Percentiles rank a stretch among this genome's conserved stretches.
These are phyloP conservation scores for Protophormia terraenovae DNA, from an alignment of 2,888 invertebrate species.

Conservation along the genomic window DNA sequence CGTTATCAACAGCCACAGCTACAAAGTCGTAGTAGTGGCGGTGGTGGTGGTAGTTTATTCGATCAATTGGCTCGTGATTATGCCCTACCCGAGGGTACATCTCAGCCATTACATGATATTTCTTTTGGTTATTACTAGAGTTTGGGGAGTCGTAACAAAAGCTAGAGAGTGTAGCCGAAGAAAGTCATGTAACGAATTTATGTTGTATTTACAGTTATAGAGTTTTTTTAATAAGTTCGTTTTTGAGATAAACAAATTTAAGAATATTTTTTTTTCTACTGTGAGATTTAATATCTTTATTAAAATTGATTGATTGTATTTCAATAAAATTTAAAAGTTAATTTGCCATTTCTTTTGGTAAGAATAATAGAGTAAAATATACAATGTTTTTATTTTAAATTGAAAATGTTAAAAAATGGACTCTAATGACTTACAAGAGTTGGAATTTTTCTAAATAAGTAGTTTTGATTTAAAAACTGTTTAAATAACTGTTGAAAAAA, in stretches of 20 bases:
- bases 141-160: not conserved
- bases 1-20: constrained; percentile 72
- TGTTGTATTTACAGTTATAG: constrained; percentile 59
- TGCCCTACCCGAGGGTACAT: constrained; percentile 87
- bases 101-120: constrained; percentile 89
- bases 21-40: constrained; percentile 78
- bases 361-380: not conserved
- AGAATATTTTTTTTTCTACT: constrained; percentile 7
- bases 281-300: constrained; percentile 10
- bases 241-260: constrained; percentile 45
- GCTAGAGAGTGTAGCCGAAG: constrained; percentile 21
- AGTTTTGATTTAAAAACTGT: too few species aligned
- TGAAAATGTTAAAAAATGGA: too few species aligned
- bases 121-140: constrained; percentile 90
- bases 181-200: constrained; percentile 59
- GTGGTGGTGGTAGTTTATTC: constrained; percentile 83
- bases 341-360: constrained; percentile 56
- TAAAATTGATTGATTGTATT: constrained; percentile 34
- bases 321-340: constrained; percentile 49
- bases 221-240: constrained; percentile 41
- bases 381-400: too few species aligned
- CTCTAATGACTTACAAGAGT: too few species aligned
- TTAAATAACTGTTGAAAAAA: too few species aligned
- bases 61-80: constrained; percentile 92
- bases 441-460: too few species aligned